Evolutionary conservation across 2,797 vertebrate genomes (phyloP), one percentile per base, ranked within the genome.

Genomic region (Micromesistius poutassou): DNA sequence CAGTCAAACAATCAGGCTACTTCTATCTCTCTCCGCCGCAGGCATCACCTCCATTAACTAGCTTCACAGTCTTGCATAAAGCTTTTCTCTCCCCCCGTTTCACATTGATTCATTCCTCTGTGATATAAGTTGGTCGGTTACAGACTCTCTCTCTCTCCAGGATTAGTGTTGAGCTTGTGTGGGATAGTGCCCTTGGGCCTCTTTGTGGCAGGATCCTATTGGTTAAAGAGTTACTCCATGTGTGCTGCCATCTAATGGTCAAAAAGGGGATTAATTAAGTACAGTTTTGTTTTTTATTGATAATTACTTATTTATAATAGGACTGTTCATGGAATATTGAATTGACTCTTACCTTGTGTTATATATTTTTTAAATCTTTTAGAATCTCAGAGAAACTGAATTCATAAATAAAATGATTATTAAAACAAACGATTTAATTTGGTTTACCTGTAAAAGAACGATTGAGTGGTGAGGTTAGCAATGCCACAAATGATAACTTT

Each of bases 11-110:
- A 62, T 62, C 55, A 28, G 1, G 62, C 28, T 68, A 28, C 62
- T 62, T 62, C 22, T 55, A 4, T 68, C 62, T 68, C n/a, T 68
- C n/a, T 28, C 25, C 62, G 25, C 62, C 19, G 13, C 22, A 36
- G 72, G 33, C 72, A 36, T 12, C 35, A 38, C 72, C 72, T 73
- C 22, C 72, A 73, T 73, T 73, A 13, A 73, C n/a, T 73, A 73
- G 72, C 33, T 73, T 73, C 9, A 33, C 72, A 73, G 33, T n/a
- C 35, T 36, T 36, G 31, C 36, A n/a, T n/a, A 73, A 68, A 68
- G n/a, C 62, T 9, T 28, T 68, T 68, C 12, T 3, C n/a, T 68
- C 62, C 62, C 22, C 22, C 33, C 36, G 22, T 25, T 38, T 73
- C n/a, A 38, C n/a, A 19, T 72, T n/a, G 31, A 73, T 73, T 25